phyloP scores from a whole-genome alignment of 2,888 invertebrate genomes.

The Escarpia spicata region DNA sequence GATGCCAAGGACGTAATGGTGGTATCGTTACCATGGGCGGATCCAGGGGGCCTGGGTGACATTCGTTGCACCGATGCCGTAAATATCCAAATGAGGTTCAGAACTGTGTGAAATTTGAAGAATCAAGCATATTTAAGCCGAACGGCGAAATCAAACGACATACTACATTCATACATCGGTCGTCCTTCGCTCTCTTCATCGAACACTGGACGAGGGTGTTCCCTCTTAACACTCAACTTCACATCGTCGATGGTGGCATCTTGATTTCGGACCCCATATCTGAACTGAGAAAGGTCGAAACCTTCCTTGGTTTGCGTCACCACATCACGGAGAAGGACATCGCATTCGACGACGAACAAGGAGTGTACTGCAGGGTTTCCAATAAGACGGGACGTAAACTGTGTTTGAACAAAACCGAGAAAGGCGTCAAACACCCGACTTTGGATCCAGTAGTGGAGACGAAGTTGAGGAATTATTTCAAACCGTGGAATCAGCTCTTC shows the following conservation, averaged over 20 bases:
- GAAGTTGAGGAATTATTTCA: not conserved
- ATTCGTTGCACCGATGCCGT: not conserved
- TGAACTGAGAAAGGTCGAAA: not conserved
- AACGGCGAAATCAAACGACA: not conserved
- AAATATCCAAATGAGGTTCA: not conserved
- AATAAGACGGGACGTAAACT: not conserved
- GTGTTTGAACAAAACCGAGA: not conserved
- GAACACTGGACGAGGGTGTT: not conserved
- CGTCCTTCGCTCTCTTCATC: not conserved
- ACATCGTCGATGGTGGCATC: not conserved
- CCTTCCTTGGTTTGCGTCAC: not conserved
- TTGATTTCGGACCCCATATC: not conserved
- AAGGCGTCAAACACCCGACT: not conserved
- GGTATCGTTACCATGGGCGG: no score
- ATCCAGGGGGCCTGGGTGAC: no score
- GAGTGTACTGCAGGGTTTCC: not conserved
- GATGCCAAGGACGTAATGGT: no score
- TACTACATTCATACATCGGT: not conserved
- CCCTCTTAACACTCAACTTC: not conserved
- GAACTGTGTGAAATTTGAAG: not conserved
- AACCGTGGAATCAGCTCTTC: not conserved
- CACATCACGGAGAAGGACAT: not conserved
- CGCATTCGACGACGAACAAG: not conserved
- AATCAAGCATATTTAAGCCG: not conserved
- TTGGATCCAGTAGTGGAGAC: not conserved